These are phyloP conservation scores for Chrysopa pallens DNA, from an alignment of 1,140 invertebrate species.

Conservation along the genomic window DNA sequence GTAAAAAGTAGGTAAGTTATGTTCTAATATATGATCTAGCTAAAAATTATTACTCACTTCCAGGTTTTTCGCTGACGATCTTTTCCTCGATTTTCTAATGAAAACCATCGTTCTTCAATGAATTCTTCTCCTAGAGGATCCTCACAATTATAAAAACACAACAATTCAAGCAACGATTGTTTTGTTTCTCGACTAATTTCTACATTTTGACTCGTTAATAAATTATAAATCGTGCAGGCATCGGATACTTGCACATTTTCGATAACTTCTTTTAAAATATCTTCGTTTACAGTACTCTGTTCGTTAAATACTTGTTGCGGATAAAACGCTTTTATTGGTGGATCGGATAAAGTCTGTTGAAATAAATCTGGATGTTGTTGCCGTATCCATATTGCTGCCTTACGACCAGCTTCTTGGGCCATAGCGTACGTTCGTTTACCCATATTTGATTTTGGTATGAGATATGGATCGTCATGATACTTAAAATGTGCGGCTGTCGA, in stretches of 20 bases:
- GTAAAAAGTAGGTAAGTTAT: no score
- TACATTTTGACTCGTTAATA: conserved; percentile 40
- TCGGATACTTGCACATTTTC: conserved; percentile 41
- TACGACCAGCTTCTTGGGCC: conserved; percentile 67
- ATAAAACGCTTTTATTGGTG: conserved; percentile 47
- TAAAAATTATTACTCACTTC: conserved; percentile 51
- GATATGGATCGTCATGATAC: conserved; percentile 78
- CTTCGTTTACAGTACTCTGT: conserved; percentile 45
- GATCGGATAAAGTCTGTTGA: conserved; percentile 48
- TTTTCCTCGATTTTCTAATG: conserved; percentile 22
- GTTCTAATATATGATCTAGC: no score
- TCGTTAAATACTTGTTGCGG: conserved; percentile 50
- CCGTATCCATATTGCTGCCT: conserved; percentile 70
- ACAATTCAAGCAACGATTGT: conserved; percentile 57
- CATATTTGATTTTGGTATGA: conserved; percentile 61
- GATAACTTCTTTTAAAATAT: conserved; percentile 43
- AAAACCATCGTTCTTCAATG: conserved; percentile 64
- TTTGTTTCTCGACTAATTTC: conserved; percentile 38
- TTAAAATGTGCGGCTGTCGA: conserved; percentile 68
- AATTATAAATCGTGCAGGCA: conserved; percentile 51
- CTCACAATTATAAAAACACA: conserved; percentile 65
- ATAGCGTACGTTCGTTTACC: conserved; percentile 56
- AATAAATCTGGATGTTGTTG: conserved; percentile 62
- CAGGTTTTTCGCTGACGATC: conserved; percentile 45
- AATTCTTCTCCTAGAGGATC: conserved; percentile 44